Evolutionary conservation across 2,888 invertebrate species (phyloP).

Genomic region (Chalcis sispes): DNA sequence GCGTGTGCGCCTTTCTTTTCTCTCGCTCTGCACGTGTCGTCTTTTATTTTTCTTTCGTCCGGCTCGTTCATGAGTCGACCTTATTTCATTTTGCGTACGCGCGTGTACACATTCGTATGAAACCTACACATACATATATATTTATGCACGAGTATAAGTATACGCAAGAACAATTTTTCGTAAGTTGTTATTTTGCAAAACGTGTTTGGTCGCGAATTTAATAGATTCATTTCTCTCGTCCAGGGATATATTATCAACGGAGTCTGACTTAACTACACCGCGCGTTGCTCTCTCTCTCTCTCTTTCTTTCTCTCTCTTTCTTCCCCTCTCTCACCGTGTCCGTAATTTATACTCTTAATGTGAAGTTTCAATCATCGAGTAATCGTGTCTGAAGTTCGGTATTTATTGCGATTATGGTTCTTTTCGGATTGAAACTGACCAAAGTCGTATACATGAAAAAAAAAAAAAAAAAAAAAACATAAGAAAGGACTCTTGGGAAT

Average conservation of each 20-base stretch:
- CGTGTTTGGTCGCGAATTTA: conserved; percentile 46
- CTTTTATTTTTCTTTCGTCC: background rate
- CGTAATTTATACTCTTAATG: conserved; percentile 47
- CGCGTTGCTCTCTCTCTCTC: too few relatives aligned
- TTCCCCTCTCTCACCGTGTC: background rate
- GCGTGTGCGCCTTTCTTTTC: background rate
- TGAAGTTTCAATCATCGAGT: conserved; percentile 54
- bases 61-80: background rate
- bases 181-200: conserved; percentile 44
- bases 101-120: too few relatives aligned
- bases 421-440: conserved; percentile 19
- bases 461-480: background rate
- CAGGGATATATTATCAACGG: conserved; percentile 29
- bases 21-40: background rate
- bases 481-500: background rate
- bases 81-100: background rate
- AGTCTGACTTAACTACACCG: conserved; percentile 9
- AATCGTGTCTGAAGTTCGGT: conserved; percentile 42
- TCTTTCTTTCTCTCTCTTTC: too few relatives aligned
- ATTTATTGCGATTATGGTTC: conserved; percentile 49
- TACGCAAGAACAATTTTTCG: conserved; percentile 34
- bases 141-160: background rate
- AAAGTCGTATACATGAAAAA: background rate
- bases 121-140: too few relatives aligned
- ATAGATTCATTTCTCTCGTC: conserved; percentile 52